Evolutionary conservation across 2,113 vertebrate species (phyloP).

Genomic region (Embiotoca jacksoni): DNA sequence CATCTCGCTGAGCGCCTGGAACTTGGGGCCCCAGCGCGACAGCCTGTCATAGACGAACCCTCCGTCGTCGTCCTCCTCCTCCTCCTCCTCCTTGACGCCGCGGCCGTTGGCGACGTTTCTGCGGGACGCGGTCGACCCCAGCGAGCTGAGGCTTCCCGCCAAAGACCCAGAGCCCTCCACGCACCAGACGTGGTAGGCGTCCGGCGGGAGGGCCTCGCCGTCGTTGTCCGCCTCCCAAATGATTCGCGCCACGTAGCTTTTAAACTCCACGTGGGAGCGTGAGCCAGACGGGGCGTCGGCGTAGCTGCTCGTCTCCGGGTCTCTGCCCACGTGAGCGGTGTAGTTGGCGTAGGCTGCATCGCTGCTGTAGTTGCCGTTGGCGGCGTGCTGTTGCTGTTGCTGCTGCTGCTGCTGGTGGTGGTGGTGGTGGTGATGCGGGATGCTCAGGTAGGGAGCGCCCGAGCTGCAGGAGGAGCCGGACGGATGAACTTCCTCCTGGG

Average conservation of each 20-base stretch:
- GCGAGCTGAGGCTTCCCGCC: conserved; percentile 88
- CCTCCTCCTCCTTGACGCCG: background rate
- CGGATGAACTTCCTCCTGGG: conserved; percentile 84
- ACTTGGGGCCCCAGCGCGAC: conserved; percentile 86
- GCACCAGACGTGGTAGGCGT: conserved; percentile 86
- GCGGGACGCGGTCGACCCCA: conserved; percentile 76
- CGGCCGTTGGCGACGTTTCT: background rate
- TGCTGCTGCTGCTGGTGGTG: conserved; percentile 15
- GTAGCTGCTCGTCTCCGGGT: conserved; percentile 40
- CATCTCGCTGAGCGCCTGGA: conserved; percentile 85
- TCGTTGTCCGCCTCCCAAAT: conserved; percentile 88
- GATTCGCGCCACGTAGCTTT: conserved; percentile 87
- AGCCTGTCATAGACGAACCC: conserved; percentile 81
- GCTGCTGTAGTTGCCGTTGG: background rate
- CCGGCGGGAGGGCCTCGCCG: conserved; percentile 79
- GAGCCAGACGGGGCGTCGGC: background rate
- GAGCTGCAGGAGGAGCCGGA: conserved; percentile 71
- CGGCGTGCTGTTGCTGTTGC: background rate
- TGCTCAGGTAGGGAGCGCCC: conserved; percentile 74
- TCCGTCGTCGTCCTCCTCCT: conserved; percentile 52
- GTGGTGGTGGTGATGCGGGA: conserved; percentile 66
- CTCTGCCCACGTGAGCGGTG: background rate
- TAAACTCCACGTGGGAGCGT: conserved; percentile 84
- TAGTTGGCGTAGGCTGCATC: conserved; percentile 26
- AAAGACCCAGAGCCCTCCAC: conserved; percentile 85